These are phyloP conservation scores for Xestia sexstrigata DNA, from an alignment of 2,888 invertebrate genomes.

Conservation along the genomic window DNA sequence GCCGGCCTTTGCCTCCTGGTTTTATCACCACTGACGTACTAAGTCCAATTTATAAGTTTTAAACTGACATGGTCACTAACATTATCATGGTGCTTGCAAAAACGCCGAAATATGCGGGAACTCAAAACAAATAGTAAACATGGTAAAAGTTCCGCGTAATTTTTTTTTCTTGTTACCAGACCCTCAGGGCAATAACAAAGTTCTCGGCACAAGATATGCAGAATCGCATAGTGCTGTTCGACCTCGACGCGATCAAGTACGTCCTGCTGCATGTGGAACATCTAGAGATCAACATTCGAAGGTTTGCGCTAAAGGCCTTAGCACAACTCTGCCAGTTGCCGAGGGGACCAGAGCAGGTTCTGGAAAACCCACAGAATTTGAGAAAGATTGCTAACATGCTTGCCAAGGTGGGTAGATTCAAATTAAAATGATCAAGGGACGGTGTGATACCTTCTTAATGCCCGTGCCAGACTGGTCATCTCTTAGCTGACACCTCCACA, in stretches of 20 bases:
- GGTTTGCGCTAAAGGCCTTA: constrained; percentile 89
- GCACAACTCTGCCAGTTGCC: constrained; percentile 88
- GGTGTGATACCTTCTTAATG: neutral
- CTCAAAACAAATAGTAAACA: too few species aligned
- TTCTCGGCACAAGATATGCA: constrained; percentile 84
- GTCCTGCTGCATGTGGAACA: constrained; percentile 84
- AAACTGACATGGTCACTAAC: too few species aligned
- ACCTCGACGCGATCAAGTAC: constrained; percentile 80
- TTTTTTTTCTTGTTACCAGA: constrained; percentile 72
- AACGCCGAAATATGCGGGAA: too few species aligned
- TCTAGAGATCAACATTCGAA: constrained; percentile 81
- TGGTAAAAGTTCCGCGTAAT: too few species aligned
- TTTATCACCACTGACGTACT: neutral
- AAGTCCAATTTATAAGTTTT: neutral
- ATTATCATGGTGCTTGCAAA: too few species aligned
- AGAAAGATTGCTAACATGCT: constrained; percentile 84
- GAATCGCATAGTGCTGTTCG: constrained; percentile 80
- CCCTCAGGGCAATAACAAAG: constrained; percentile 86
- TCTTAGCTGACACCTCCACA: too few species aligned
- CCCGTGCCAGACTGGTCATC: too few species aligned
- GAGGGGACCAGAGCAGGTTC: constrained; percentile 85
- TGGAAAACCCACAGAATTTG: constrained; percentile 81
- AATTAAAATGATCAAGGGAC: neutral
- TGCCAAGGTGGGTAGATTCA: constrained; percentile 74
- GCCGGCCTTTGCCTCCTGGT: neutral